phyloP scores from a whole-genome alignment of 2,888 invertebrate species.

The Linnaemya tessellans region DNA sequence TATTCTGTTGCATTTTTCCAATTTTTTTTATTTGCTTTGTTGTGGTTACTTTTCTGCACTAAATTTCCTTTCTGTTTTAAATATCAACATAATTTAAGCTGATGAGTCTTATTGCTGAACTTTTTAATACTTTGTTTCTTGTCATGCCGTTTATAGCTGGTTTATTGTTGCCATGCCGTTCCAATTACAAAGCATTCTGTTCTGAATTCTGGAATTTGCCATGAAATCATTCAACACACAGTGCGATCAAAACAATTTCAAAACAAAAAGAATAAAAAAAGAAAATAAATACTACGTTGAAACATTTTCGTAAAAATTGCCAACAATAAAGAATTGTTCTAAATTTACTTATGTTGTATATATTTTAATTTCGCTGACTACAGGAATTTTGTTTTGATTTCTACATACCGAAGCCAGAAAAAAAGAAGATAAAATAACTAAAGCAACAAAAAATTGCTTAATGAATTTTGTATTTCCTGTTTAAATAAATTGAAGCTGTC shows the following conservation, averaged over 20 bases:
- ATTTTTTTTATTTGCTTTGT: conserved; percentile 11
- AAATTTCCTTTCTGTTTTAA: conserved; percentile 32
- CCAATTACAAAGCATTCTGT: conserved; percentile 5
- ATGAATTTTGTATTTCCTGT: conserved; percentile 51
- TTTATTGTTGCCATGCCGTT: background rate
- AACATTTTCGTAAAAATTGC: background rate
- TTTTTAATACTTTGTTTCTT: background rate
- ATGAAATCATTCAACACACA: conserved; percentile 64
- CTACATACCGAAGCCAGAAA: conserved; percentile 39
- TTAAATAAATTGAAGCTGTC: conserved; percentile 15
- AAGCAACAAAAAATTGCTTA: background rate
- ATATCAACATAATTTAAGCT: conserved; percentile 48
- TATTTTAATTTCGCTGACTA: conserved; percentile 53
- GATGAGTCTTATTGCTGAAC: conserved; percentile 25
- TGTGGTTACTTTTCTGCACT: background rate
- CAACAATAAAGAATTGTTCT: conserved; percentile 31
- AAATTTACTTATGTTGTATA: conserved; percentile 49
- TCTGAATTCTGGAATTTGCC: conserved; percentile 58
- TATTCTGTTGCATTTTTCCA: conserved; percentile 53
- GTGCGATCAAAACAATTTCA: conserved; percentile 39
- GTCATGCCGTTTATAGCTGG: background rate
- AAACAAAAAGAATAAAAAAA: conserved; percentile 3
- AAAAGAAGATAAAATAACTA: conserved; percentile 6
- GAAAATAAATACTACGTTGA: background rate
- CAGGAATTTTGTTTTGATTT: conserved; percentile 71